Percentiles rank a stretch among this genome's conserved stretches.
Conservation (phyloP, 2,113 vertebrate genomes). For the Ammodytes dubius region DNA sequence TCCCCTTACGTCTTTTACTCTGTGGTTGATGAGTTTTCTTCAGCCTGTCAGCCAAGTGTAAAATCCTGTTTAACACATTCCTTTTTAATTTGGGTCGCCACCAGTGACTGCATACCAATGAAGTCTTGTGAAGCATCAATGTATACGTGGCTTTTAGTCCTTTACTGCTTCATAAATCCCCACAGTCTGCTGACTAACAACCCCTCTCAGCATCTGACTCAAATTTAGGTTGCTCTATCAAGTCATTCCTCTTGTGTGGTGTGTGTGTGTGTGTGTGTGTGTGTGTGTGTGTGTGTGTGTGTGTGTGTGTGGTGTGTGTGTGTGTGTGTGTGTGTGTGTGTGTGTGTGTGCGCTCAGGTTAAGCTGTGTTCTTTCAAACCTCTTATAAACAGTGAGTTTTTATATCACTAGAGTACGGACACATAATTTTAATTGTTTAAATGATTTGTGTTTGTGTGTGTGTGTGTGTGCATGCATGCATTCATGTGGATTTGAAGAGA, state of each 20-base stretch:
- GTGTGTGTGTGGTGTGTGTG: too few species aligned
- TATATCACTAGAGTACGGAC: too few species aligned
- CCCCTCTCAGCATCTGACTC: constrained; percentile 11
- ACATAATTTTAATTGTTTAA: too few species aligned
- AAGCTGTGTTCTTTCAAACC: too few species aligned
- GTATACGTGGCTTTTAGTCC: neutral
- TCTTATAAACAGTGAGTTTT: too few species aligned
- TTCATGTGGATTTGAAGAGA: too few species aligned
- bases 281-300: too few species aligned
- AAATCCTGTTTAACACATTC: constrained; percentile 73
- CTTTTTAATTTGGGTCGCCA: constrained; percentile 68
- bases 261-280: too few species aligned
- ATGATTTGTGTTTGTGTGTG: too few species aligned
- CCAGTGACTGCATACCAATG: constrained; percentile 65
- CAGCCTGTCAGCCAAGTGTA: constrained; percentile 64
- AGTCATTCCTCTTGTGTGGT: neutral
- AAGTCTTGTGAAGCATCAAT: constrained; percentile 8
- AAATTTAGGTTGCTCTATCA: constrained; percentile 38
- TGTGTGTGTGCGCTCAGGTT: too few species aligned
- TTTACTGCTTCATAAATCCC: constrained; percentile 37
- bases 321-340: too few species aligned
- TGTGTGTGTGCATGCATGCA: too few species aligned
- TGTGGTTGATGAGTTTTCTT: constrained; percentile 69
- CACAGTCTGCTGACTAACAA: constrained; percentile 22
- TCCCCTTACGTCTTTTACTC: constrained; percentile 46